A percentile compares a stretch with the other conserved stretches of the same genome.
Conservation (phyloP, 2,888 invertebrate species). For the Ectemnius continuus region DNA sequence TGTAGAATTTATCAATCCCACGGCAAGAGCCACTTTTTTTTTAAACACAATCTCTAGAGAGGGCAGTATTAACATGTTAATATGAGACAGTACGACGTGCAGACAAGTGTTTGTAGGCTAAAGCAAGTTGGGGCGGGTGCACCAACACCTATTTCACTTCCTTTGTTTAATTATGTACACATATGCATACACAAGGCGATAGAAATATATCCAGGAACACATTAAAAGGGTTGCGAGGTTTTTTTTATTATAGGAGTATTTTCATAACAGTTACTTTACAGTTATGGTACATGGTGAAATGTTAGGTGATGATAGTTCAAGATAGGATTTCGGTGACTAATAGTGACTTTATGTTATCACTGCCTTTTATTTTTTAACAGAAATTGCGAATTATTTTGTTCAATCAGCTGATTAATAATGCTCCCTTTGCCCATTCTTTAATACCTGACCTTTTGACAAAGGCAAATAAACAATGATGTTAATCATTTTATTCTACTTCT, state of each 20-base stretch:
- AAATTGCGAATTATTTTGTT: too few relatives aligned
- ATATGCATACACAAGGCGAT: conserved; percentile 9
- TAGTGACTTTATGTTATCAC: conserved; percentile 5
- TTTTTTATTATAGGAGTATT: conserved; percentile 27
- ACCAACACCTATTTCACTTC: background rate
- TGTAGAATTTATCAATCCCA: background rate
- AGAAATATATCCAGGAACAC: conserved; percentile 9
- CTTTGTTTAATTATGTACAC: background rate
- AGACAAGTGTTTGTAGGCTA: background rate
- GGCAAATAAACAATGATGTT: background rate
- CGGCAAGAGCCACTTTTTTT: background rate
- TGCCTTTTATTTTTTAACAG: conserved; percentile 2
- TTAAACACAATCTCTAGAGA: conserved; percentile 22
- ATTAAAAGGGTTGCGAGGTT: conserved; percentile 11
- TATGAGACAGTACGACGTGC: background rate
- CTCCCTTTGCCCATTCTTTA: background rate
- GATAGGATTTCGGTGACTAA: conserved; percentile 53
- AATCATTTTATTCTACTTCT: background rate
- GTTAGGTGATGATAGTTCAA: conserved; percentile 32
- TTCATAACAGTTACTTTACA: conserved; percentile 33
- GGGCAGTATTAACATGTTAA: background rate
- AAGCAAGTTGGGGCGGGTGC: background rate
- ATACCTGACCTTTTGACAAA: background rate
- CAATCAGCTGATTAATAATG: too few relatives aligned
- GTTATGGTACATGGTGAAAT: conserved; percentile 34